These are phyloP conservation scores for Pipistrellus pygmaeus DNA, from an alignment of 2,797 vertebrate genomes.

Conservation along the genomic window DNA sequence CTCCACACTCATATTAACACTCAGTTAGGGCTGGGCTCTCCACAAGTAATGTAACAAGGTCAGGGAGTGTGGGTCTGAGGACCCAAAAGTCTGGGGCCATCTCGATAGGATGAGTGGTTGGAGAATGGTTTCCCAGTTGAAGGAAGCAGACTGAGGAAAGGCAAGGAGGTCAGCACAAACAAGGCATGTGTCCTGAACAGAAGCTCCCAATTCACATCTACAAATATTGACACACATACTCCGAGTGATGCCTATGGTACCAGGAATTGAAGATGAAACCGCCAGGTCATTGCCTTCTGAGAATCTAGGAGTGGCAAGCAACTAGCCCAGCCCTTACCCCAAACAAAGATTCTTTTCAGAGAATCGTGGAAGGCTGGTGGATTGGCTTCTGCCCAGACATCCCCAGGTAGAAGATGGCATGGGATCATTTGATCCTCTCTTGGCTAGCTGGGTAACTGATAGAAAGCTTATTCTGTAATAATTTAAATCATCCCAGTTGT, in stretches of 20 bases:
- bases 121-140: neutral
- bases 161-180: neutral
- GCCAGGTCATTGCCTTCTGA: neutral
- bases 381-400: neutral
- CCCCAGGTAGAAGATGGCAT: neutral
- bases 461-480: constrained; percentile 25
- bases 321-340: neutral
- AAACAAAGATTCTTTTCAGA: neutral
- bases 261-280: neutral
- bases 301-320: neutral
- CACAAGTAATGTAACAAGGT: neutral
- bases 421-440: neutral
- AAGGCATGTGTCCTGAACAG: neutral
- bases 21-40: neutral
- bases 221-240: neutral
- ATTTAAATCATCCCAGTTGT: neutral
- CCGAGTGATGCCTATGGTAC: neutral
- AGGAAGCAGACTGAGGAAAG: neutral
- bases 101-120: neutral
- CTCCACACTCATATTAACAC: neutral
- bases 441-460: constrained; percentile 39
- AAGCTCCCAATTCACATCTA: neutral
- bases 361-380: neutral
- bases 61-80: neutral
- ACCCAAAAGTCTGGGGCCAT: neutral